phyloP scores from a whole-genome alignment of 1,140 invertebrate species.

The Trichonephila inaurata region DNA sequence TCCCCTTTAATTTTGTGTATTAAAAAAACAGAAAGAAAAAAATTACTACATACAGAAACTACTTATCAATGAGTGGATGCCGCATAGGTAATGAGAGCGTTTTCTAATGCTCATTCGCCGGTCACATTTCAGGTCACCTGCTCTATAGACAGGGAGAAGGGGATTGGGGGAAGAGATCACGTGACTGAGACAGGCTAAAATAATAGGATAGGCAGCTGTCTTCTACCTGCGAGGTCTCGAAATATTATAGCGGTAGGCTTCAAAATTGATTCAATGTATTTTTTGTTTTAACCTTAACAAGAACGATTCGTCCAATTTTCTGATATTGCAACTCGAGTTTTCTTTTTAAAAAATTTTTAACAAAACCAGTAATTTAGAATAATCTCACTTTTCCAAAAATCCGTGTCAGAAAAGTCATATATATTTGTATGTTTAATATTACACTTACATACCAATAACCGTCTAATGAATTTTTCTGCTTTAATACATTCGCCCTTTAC shows the following conservation, averaged over 20 bases:
- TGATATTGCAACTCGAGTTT: too few species aligned
- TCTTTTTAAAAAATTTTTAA: too few species aligned
- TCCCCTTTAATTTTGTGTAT: too few species aligned
- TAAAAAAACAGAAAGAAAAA: too few species aligned
- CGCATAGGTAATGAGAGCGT: not conserved
- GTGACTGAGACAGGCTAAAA: slow-evolving; percentile 5
- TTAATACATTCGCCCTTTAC: not conserved
- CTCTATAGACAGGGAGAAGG: not conserved
- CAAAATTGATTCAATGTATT: not conserved
- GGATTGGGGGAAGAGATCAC: slow-evolving; percentile 22
- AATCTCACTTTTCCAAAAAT: too few species aligned
- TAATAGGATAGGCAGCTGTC: slow-evolving; percentile 34
- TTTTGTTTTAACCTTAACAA: not conserved
- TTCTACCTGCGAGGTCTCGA: not conserved
- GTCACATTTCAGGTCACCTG: slow-evolving; percentile 40
- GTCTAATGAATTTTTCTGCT: not conserved
- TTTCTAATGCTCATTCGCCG: slow-evolving; percentile 10
- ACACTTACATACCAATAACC: not conserved
- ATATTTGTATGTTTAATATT: too few species aligned
- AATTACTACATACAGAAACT: too few species aligned
- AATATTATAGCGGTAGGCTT: not conserved
- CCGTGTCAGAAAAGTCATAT: too few species aligned
- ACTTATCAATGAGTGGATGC: not conserved
- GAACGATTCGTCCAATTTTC: too few species aligned
- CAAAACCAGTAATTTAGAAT: too few species aligned